Evolutionary conservation across 2,797 vertebrate species (phyloP), one percentile per base, ranked within the genome.

Genomic region (Pipistrellus pygmaeus): DNA sequence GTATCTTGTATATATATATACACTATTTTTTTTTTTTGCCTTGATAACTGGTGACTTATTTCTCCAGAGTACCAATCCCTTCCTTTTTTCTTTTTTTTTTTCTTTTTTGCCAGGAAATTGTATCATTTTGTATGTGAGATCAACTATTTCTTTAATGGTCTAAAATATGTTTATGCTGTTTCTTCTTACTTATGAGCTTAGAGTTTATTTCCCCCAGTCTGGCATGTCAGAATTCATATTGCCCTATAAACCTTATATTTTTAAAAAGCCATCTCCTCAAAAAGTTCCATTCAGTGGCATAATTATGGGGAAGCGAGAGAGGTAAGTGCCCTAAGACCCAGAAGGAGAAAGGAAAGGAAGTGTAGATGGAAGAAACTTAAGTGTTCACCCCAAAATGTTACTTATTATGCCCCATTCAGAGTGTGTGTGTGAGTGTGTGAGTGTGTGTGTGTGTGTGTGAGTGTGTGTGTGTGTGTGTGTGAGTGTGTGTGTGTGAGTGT

Each of bases 71-170:
- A 83, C 51, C 30, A 88, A 72, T 72, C 55, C 15, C 46, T 93
- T 88, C n/a, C 88, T 89, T 92, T 64, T 91, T n/a, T 92, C 32
- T 91, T n/a, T n/a, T n/a, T n/a, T n/a, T n/a, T 92, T 64, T 89
- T 92, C 21, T 84, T 89, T 92, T 92, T 94, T 96, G 12, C 30
- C 68, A 41, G 23, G 46, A 32, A 90, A 62, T 17, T 48, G 1
- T 81, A 44, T 80, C 48, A 75, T 84, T 95, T 91, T 90, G 57
- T 64, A 68, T 27, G 25, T 75, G 62, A 93, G 89, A 62, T 62
- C 41, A 27, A 25, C 77, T 81, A 64, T 17, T 91, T 91, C 72
- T 93, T 90, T 76, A 90, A 73, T 78, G 38, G 57, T 66, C 25
- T 60, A 3, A 84, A 75, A 48, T 41, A 53, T 55, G 78, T 48